Evolutionary conservation across 1,140 invertebrate species (phyloP).

Genomic region (Trypoxylus dichotomus): DNA sequence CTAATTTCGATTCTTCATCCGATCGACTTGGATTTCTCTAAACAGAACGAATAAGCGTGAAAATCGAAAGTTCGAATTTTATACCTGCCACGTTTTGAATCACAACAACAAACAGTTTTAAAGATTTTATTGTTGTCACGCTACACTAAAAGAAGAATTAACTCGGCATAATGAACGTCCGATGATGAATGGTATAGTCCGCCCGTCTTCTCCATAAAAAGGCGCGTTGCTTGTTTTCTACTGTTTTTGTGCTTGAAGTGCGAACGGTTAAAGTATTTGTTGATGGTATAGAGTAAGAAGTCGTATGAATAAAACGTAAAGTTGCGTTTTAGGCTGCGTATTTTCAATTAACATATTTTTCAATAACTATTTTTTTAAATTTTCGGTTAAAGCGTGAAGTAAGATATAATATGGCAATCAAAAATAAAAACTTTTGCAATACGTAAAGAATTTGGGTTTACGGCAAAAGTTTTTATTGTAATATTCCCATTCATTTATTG

Average conservation of each 20-base stretch:
- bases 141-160: neutral
- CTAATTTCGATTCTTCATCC: constrained; percentile 1
- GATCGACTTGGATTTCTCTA: constrained; percentile 19
- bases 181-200: neutral
- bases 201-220: neutral
- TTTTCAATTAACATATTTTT: no score
- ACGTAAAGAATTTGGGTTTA: no score
- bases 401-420: no score
- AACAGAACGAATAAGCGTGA: constrained; percentile 23
- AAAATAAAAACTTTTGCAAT: no score
- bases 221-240: neutral
- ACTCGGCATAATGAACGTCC: neutral
- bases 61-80: constrained; percentile 24
- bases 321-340: no score
- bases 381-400: no score
- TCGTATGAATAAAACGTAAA: no score
- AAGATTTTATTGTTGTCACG: constrained; percentile 18
- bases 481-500: no score
- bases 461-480: no score
- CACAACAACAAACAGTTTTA: constrained; percentile 5
- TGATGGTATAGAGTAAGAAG: no score
- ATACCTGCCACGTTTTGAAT: constrained; percentile 16
- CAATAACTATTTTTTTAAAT: no score
- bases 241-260: neutral
- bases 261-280: neutral